Base-by-base conservation (phyloP, 2,797 vertebrate species). In the Emydoidea blandingii region DNA sequence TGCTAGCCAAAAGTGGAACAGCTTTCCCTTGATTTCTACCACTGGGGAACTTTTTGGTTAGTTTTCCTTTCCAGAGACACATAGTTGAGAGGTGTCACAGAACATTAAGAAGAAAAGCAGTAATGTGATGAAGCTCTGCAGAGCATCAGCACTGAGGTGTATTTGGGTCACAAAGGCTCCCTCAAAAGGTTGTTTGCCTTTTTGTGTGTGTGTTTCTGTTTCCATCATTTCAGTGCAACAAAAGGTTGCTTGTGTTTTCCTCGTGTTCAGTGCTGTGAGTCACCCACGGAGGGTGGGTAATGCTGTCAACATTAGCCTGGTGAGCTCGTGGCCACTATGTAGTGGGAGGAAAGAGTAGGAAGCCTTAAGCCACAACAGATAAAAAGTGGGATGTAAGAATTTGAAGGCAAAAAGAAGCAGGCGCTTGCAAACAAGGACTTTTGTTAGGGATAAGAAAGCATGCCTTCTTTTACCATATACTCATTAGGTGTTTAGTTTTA, bases 381-480 rank as follows among this genome's bases (percentile, higher is more conserved):
- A 96, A 86, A 54, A 93, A 93, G 91, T 95, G 93, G 96, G 92
- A 92, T 92, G 95, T 49, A 95, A 97, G 95, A 96, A 97, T 98
- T 96, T 92, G 92, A 94, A 9, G n/a, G 34, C 6, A 8, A 85
- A 81, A 82, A 79, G 52, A 79, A 82, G 86, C 79, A 87, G 23
- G 6, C 31, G 25, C 59, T 81, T 76, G 56, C 49, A 65, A 88
- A 81, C 44, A 74, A 91, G 80, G 65, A 47, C 85, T 92, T 91
- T 90, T 85, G 85, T 93, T 53, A 82, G 94, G 81, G 80, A 47
- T 57, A 53, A 92, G 81, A 91, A 88, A 91, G 68, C 91, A 76
- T 88, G 88, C 79, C 84, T 34, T 19, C 57, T 78, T 72, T 84
- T 82, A 88, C 90, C 41, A 34, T 83, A 92, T 65, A 68, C 82